A percentile compares a stretch with the other conserved stretches of the same genome.
Conservation (phyloP, 1,140 invertebrate genomes). For the Anagrus nilaparvatae region DNA sequence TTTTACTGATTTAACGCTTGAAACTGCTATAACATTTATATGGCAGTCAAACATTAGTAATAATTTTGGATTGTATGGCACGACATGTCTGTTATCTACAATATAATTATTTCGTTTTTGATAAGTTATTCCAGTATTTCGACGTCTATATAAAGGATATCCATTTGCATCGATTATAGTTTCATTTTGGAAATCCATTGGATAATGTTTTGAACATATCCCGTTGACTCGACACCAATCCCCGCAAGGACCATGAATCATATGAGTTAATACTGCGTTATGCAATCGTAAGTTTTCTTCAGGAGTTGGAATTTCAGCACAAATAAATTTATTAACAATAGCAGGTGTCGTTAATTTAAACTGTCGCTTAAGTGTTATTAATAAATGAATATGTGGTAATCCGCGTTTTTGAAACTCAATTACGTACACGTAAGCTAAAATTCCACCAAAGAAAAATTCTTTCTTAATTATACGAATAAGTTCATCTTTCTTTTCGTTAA, state of each 20-base stretch:
- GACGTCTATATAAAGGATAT: constrained; percentile 18
- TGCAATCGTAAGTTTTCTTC: constrained; percentile 31
- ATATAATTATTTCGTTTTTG: not conserved
- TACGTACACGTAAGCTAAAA: not conserved
- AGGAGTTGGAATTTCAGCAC: constrained; percentile 42
- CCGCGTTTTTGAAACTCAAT: constrained; percentile 22
- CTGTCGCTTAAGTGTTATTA: not conserved
- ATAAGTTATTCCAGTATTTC: constrained; percentile 11
- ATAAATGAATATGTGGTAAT: constrained; percentile 27
- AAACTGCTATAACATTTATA: constrained; percentile 8
- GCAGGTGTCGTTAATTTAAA: not conserved
- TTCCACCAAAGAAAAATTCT: not conserved
- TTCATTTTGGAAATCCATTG: constrained; percentile 22
- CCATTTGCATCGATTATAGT: constrained; percentile 26
- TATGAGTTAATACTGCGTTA: constrained; percentile 28
- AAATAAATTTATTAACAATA: constrained; percentile 14
- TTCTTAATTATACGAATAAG: constrained; percentile 25
- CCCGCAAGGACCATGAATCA: constrained; percentile 31
- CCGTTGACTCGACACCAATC: constrained; percentile 27
- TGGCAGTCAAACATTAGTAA: constrained; percentile 11
- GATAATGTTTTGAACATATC: constrained; percentile 34
- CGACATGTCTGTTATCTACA: constrained; percentile 25
- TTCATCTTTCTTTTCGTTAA: constrained; percentile 28
- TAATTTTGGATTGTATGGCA: constrained; percentile 17
- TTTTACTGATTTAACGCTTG: constrained; percentile 10